Evolutionary conservation across 2,797 vertebrate genomes (phyloP).

Genomic region (Hydrophis major): DNA sequence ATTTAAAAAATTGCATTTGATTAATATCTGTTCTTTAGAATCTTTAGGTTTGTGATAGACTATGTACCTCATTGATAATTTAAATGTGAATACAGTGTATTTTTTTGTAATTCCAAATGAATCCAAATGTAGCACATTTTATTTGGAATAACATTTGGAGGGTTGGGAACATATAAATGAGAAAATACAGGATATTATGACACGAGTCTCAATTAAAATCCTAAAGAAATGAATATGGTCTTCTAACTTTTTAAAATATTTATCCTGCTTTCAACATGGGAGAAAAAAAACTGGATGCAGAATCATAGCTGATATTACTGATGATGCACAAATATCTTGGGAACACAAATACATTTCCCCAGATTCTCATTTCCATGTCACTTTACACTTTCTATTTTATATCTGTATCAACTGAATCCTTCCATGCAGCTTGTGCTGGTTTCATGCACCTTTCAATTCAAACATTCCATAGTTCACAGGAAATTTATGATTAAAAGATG

Average conservation of each 20-base stretch:
- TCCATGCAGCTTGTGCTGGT: constrained; percentile 56
- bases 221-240: not conserved
- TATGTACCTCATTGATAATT: not conserved
- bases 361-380: constrained; percentile 47
- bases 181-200: not conserved
- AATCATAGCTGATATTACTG: constrained; percentile 14
- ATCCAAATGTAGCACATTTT: not conserved
- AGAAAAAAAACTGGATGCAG: not conserved
- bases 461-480: constrained; percentile 59
- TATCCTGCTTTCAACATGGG: not conserved
- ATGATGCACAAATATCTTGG: constrained; percentile 34
- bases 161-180: not conserved
- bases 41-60: not conserved
- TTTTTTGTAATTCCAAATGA: not conserved
- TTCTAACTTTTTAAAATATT: not conserved
- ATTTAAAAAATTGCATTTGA: not conserved
- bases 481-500: constrained; percentile 69
- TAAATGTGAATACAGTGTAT: no score
- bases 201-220: not conserved
- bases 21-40: not conserved
- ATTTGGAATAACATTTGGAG: not conserved
- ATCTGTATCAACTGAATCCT: constrained; percentile 50
- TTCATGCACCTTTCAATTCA: constrained; percentile 57
- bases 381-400: constrained; percentile 43
- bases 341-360: constrained; percentile 5